Base-by-base conservation (phyloP, 2,797 vertebrate species). In the Parambassis ranga region DNA sequence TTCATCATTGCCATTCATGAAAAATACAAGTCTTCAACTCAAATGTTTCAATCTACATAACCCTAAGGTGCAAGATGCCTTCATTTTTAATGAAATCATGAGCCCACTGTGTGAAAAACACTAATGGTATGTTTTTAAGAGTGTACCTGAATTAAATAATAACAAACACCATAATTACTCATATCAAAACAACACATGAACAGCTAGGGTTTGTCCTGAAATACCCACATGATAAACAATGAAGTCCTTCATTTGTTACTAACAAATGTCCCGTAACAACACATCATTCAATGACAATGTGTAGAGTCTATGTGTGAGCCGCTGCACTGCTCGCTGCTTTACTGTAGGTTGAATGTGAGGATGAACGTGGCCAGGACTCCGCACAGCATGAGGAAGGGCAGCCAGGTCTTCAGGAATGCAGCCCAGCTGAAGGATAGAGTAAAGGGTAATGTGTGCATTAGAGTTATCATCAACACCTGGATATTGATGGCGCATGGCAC, bases 321-420 rank as follows among this genome's bases (percentile, higher is more conserved):
- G 11, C 5, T 44, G 23, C 11, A 6, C 48, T 7, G 32, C 64
- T 26, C 6, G 6, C 16, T 27, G 16, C 30, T 68, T 94, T 94
- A 96, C 79, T 94, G 93, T 41, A 98, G 81, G 68, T 94, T 94
- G 28, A 98, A 90, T 0, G 94, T 94, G 2, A 99, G 91, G 69
- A 93, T 81, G 68, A 96, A 58, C 0, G 94, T 96, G 61, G 92
- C 47, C 9, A 96, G 86, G 71, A 94, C 77, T 27, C 95, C 94
- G 65, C 91, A 79, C 55, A 98, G 83, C 74, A 99, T 94, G 23
- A 95, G 13, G 70, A 97, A 98, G 41, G 97, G 97, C 32, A 98
- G 91, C 97, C 97, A 99, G 67, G 96, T 99, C 90, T 97, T 98
- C 86, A 98, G 91, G 67, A 98, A 94, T 0, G 93, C 95, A 3